Evolutionary conservation across 2,797 vertebrate species (phyloP), one percentile per base, ranked within the genome.

Genomic region (Helostoma temminkii): DNA sequence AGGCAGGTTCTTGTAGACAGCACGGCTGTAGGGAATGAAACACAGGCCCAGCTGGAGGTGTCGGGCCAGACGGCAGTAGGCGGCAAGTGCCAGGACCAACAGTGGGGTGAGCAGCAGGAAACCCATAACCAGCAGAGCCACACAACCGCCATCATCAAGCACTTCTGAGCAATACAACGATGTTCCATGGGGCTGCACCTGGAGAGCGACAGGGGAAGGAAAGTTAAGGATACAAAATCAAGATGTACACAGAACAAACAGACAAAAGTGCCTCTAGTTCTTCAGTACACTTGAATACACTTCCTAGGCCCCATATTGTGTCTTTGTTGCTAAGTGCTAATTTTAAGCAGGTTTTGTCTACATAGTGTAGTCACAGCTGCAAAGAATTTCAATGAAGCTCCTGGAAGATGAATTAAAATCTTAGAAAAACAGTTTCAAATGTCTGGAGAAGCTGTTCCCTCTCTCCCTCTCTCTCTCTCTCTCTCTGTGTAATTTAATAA

Each of bases 21-120:
- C 96, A 0, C 95, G 93, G 86, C 96, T 97, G 92, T 98, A 98
- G 36, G 96, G 96, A 42, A 98, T 94, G 37, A 98, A 96, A 78
- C 96, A 98, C 71, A 97, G 90, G 30, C 94, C 93, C 56, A 98
- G 93, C 85, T 96, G 95, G 14, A 98, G 95, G 84, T 94, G 93
- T 11, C 96, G 94, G 4, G 95, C 96, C 76, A 97, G 86, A 47
- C 96, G 95, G 57, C 96, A 96, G 85, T 95, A 98, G 22, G 95
- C 96, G 0, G 96, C 96, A 50, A 97, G 87, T 0, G 96, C 96
- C 70, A 97, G 88, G 64, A 98, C 95, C 72, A 97, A 92, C 64
- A 98, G 92, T 0, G 96, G 96, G 10, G 96, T 92, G 56, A 96
- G 90, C 55, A 98, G 88, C 56, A 96, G 85, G 56, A 96, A 96